These are phyloP conservation scores for Tanypteryx hageni DNA, from an alignment of 2,888 invertebrate genomes.

Conservation along the genomic window DNA sequence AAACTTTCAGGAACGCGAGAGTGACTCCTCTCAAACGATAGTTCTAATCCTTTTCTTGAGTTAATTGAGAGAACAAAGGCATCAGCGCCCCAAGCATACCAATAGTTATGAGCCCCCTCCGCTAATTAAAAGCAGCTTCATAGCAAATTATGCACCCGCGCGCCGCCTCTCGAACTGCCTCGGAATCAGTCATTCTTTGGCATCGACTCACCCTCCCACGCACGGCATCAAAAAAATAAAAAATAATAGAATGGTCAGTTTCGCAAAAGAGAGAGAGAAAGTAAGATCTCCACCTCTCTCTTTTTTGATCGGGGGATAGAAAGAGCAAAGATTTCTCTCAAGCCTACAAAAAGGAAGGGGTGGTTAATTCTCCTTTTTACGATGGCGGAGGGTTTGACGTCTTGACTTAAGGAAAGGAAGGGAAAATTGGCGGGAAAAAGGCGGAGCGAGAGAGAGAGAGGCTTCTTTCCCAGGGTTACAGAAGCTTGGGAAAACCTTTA, in stretches of 20 bases:
- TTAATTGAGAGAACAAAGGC: too few relatives aligned
- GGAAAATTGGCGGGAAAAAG: background rate
- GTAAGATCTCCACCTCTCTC: background rate
- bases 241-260: background rate
- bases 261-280: background rate
- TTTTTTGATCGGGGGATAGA: background rate
- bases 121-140: too few relatives aligned
- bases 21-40: too few relatives aligned
- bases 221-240: background rate
- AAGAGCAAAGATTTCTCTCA: background rate
- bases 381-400: background rate
- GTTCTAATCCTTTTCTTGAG: too few relatives aligned
- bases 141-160: too few relatives aligned
- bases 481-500: background rate
- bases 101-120: too few relatives aligned
- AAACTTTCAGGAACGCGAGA: too few relatives aligned
- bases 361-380: slow-evolving; percentile 7
- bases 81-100: too few relatives aligned
- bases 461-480: too few relatives aligned
- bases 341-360: background rate
- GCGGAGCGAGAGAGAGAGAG: background rate
- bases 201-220: background rate
- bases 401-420: background rate
- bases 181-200: too few relatives aligned
- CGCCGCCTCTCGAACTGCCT: too few relatives aligned